Conservation (phyloP, 2,888 invertebrate species). For the Drosophila melanosoma region DNA sequence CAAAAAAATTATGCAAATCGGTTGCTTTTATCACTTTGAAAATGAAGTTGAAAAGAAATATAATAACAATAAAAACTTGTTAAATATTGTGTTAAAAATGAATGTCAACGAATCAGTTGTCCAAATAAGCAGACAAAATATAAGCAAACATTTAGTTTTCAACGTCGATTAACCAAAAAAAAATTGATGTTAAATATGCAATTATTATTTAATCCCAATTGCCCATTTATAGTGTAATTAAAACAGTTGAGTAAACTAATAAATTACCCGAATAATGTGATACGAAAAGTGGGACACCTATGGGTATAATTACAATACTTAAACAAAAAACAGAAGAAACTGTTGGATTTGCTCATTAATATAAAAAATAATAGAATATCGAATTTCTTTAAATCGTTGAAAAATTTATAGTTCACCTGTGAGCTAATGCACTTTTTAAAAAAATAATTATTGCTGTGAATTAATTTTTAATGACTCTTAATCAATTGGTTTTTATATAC, state of each 20-base stretch:
- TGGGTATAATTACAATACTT: too few species aligned
- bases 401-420: neutral
- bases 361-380: neutral
- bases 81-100: constrained; percentile 9
- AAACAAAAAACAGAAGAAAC: neutral
- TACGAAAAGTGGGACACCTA: too few species aligned
- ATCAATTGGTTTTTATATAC: neutral
- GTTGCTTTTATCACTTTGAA: constrained; percentile 17
- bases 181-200: neutral
- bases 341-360: neutral
- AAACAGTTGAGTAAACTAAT: neutral
- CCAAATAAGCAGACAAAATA: neutral
- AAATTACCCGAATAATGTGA: neutral
- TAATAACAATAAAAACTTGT: constrained; percentile 43
- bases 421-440: neutral
- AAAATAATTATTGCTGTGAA: neutral
- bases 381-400: neutral
- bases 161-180: neutral
- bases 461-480: neutral
- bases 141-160: neutral
- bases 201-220: neutral
- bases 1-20: constrained; percentile 43
- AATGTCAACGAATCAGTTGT: constrained; percentile 21
- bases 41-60: constrained; percentile 23
- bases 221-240: neutral